These are phyloP conservation scores for Tetheella fluctuosa DNA, from an alignment of 2,888 invertebrate genomes.

Conservation along the genomic window DNA sequence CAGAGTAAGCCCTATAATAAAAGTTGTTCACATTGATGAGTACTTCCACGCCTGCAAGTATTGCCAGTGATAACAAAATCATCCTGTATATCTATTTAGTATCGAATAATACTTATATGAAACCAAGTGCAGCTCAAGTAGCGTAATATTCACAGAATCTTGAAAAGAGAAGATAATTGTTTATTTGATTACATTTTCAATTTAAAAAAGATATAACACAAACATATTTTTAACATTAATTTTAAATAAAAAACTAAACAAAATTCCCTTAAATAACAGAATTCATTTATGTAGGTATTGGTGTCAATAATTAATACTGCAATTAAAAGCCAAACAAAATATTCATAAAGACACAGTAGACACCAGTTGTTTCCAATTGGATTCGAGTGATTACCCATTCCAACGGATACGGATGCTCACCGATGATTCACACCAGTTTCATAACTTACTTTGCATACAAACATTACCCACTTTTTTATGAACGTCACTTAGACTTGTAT, in stretches of 20 bases:
- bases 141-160: too few relatives aligned
- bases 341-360: background rate
- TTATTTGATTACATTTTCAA: too few relatives aligned
- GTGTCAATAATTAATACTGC: background rate
- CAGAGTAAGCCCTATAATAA: too few relatives aligned
- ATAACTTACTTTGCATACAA: conserved; percentile 20
- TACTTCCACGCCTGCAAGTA: too few relatives aligned
- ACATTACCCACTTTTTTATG: conserved; percentile 20
- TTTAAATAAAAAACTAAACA: too few relatives aligned
- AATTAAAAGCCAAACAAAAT: background rate
- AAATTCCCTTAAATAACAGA: background rate
- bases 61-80: too few relatives aligned
- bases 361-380: background rate
- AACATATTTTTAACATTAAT: too few relatives aligned
- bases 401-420: conserved; percentile 1
- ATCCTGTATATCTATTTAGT: too few relatives aligned
- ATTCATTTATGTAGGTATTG: background rate
- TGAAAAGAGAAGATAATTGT: too few relatives aligned
- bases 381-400: background rate
- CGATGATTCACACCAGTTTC: conserved; percentile 14
- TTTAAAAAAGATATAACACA: too few relatives aligned
- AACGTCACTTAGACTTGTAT: conserved; percentile 18
- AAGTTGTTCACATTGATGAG: too few relatives aligned
- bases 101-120: background rate
- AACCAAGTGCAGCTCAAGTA: background rate